Conservation (phyloP, 2,113 vertebrate species). For the Forbesichthys papilliferus region DNA sequence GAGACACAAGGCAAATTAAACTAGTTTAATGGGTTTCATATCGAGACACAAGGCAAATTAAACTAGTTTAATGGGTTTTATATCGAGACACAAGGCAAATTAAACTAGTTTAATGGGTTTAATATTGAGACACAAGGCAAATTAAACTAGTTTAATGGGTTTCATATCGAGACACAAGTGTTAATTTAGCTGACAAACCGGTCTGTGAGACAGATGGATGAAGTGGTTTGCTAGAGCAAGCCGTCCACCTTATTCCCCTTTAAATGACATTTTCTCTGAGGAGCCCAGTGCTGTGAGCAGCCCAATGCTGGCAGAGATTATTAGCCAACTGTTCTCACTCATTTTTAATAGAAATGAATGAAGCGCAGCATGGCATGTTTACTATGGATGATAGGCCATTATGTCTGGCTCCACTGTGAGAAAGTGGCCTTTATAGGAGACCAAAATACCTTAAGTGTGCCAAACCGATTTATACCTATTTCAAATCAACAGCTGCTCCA, state of each 20-base stretch:
- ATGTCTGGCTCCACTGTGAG: slow-evolving; percentile 11
- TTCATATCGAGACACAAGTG: too few species aligned
- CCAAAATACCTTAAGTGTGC: slow-evolving; percentile 46
- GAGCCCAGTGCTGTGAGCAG: neutral
- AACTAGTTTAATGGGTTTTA: too few species aligned
- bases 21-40: too few species aligned
- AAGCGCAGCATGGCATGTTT: slow-evolving; percentile 1
- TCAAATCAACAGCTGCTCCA: slow-evolving; percentile 39
- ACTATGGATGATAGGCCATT: slow-evolving; percentile 8
- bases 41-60: too few species aligned
- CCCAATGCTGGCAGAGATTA: slow-evolving; percentile 21
- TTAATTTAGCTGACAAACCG: too few species aligned
- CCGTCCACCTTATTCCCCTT: neutral
- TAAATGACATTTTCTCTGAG: neutral
- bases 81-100: too few species aligned
- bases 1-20: too few species aligned
- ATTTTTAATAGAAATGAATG: slow-evolving; percentile 26
- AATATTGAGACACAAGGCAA: too few species aligned
- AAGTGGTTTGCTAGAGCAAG: neutral
- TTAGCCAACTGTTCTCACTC: slow-evolving; percentile 14
- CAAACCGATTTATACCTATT: slow-evolving; percentile 37
- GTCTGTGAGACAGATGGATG: too few species aligned
- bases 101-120: too few species aligned
- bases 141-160: too few species aligned
- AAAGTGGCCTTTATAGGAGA: slow-evolving; percentile 12